Evolutionary conservation across 1,140 invertebrate species (phyloP).

Genomic region (Drosophila lini): DNA sequence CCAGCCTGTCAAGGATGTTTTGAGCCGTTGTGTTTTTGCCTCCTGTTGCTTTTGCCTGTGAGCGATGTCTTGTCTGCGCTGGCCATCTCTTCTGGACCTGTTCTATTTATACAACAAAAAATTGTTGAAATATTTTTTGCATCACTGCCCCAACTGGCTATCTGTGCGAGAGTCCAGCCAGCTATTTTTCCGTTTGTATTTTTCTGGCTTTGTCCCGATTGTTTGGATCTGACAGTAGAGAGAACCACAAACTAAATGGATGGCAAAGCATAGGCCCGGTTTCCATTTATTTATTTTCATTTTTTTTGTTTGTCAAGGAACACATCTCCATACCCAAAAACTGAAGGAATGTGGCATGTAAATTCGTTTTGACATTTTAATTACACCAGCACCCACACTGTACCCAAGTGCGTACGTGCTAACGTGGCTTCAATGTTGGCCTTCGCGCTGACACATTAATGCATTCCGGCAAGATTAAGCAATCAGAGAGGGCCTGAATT

Average conservation of each 20-base stretch:
- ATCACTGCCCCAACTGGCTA: constrained; percentile 35
- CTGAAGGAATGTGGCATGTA: constrained; percentile 42
- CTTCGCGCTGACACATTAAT: constrained; percentile 71
- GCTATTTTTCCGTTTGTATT: constrained; percentile 53
- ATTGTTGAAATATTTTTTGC: constrained; percentile 54
- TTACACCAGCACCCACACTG: constrained; percentile 37
- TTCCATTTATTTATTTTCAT: not conserved
- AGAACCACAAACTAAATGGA: constrained; percentile 61
- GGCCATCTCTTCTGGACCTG: constrained; percentile 31
- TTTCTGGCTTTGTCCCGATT: constrained; percentile 27
- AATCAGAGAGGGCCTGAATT: constrained; percentile 54
- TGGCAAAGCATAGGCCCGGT: constrained; percentile 40
- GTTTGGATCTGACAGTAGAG: constrained; percentile 45
- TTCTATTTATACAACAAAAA: constrained; percentile 28
- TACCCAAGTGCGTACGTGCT: constrained; percentile 25
- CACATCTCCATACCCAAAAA: not conserved
- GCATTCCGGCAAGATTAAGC: constrained; percentile 75
- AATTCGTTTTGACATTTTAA: constrained; percentile 71
- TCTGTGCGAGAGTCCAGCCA: constrained; percentile 43
- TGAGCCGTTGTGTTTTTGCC: constrained; percentile 11
- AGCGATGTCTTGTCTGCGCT: constrained; percentile 40
- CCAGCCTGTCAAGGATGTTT: constrained; percentile 4
- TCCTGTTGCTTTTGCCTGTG: constrained; percentile 27
- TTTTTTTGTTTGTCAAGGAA: not conserved
- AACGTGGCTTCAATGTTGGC: constrained; percentile 34